phyloP scores from a whole-genome alignment of 1,140 invertebrate species.

The Ceratosolen fusciceps region DNA sequence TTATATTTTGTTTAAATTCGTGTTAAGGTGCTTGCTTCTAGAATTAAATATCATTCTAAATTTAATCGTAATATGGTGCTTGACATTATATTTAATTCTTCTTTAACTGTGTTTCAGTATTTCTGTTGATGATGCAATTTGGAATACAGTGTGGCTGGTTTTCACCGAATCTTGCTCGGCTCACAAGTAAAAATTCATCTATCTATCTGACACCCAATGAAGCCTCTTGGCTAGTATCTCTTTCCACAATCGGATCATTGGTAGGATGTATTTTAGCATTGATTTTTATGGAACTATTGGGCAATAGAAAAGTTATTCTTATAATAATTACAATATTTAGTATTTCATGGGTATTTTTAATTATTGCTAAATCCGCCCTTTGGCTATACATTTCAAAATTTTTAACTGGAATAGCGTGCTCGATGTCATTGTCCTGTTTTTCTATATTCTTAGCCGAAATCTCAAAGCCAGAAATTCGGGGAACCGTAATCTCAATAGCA shows the following conservation, averaged over 20 bases:
- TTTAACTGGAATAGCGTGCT: conserved; percentile 74
- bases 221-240: conserved; percentile 76
- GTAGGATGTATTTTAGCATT: conserved; percentile 62
- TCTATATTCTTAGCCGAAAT: conserved; percentile 27
- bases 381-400: conserved; percentile 69
- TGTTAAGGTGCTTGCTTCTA: neutral
- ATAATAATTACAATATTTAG: conserved; percentile 74
- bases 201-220: conserved; percentile 73
- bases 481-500: neutral
- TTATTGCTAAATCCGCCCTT: conserved; percentile 68
- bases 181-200: conserved; percentile 65
- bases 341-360: conserved; percentile 76
- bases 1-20: neutral
- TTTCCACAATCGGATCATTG: conserved; percentile 67
- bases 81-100: no score
- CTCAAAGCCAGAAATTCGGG: neutral
- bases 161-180: conserved; percentile 72
- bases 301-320: conserved; percentile 77
- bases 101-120: conserved; percentile 2
- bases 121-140: conserved; percentile 46
- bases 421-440: conserved; percentile 76
- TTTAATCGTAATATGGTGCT: neutral
- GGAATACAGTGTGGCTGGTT: conserved; percentile 70
- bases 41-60: neutral
- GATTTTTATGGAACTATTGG: conserved; percentile 70